Evolutionary conservation across 2,113 vertebrate genomes (phyloP).

Genomic region (Promerops cafer): DNA sequence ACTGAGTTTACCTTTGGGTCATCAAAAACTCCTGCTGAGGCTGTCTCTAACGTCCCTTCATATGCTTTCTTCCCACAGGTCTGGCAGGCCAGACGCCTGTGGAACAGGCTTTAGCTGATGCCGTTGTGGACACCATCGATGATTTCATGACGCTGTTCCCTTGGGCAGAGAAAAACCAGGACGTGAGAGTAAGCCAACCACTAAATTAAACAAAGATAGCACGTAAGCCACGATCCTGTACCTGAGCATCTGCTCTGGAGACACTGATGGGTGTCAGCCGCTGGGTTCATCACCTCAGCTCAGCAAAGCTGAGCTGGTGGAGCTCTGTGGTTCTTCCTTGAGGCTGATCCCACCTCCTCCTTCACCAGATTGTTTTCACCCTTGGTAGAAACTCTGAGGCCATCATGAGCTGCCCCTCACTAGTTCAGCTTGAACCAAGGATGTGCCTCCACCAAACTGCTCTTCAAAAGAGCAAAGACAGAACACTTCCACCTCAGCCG

Average conservation of each 20-base stretch:
- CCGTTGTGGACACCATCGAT: slow-evolving; percentile 73
- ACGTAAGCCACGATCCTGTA: fast-evolving
- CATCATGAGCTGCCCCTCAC: not conserved
- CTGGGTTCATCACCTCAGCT: not conserved
- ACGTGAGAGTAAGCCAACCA: slow-evolving; percentile 60
- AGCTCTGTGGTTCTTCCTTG: not conserved
- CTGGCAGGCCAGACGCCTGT: slow-evolving; percentile 70
- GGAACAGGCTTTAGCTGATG: slow-evolving; percentile 73
- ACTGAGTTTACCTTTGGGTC: not conserved
- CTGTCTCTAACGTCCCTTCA: not conserved
- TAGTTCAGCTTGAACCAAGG: not conserved
- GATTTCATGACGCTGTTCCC: slow-evolving; percentile 75
- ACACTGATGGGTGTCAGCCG: fast-evolving
- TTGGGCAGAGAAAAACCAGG: slow-evolving; percentile 74
- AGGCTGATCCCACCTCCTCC: not conserved
- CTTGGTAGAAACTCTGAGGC: not conserved
- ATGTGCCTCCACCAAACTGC: not conserved
- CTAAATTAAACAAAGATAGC: not conserved
- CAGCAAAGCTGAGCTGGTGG: not conserved
- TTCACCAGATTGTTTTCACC: not conserved
- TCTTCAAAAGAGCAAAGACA: not conserved
- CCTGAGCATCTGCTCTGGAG: not conserved
- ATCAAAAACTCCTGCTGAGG: not conserved
- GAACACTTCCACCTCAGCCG: not conserved
- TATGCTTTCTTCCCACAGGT: slow-evolving; percentile 38